Evolutionary conservation across 2,113 vertebrate species (phyloP).

Genomic region (Phrynocephalus versicolor): DNA sequence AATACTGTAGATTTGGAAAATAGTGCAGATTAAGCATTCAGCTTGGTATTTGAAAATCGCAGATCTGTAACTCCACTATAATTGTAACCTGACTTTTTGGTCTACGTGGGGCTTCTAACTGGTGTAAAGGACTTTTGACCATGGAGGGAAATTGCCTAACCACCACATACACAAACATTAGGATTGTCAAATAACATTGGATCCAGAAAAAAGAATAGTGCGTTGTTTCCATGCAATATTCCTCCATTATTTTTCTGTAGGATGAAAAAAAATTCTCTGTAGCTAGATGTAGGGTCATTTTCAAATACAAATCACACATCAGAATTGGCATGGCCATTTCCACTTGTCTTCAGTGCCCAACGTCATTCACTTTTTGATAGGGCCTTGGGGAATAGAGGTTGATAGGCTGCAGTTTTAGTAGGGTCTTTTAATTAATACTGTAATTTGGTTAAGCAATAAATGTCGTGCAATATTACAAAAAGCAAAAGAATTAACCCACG

Average conservation of each 20-base stretch:
- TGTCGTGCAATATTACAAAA: slow-evolving; percentile 27
- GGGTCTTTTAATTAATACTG: slow-evolving; percentile 51
- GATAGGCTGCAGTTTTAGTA: slow-evolving; percentile 26
- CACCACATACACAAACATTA: too few species aligned
- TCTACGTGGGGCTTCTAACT: too few species aligned
- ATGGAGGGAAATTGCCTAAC: too few species aligned
- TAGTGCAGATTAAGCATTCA: not conserved
- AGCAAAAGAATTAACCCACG: slow-evolving; percentile 5
- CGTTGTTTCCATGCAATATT: not conserved
- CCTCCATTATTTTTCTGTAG: slow-evolving; percentile 15
- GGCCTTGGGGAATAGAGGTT: slow-evolving; percentile 45
- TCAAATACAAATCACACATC: slow-evolving; percentile 63
- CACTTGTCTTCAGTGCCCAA: slow-evolving; percentile 40
- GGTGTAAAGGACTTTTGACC: too few species aligned
- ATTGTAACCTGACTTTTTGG: not conserved
- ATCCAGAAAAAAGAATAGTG: not conserved
- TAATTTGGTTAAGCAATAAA: slow-evolving; percentile 52
- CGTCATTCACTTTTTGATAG: slow-evolving; percentile 56
- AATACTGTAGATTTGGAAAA: not conserved
- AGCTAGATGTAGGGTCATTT: slow-evolving; percentile 72
- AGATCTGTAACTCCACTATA: not conserved
- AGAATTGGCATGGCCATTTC: slow-evolving; percentile 58
- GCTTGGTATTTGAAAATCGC: not conserved
- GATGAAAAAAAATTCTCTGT: slow-evolving; percentile 53
- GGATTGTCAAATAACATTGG: not conserved